Evolutionary conservation across 2,797 vertebrate genomes (phyloP), one percentile per base, ranked within the genome.

Genomic region (Acridotheres tristis): DNA sequence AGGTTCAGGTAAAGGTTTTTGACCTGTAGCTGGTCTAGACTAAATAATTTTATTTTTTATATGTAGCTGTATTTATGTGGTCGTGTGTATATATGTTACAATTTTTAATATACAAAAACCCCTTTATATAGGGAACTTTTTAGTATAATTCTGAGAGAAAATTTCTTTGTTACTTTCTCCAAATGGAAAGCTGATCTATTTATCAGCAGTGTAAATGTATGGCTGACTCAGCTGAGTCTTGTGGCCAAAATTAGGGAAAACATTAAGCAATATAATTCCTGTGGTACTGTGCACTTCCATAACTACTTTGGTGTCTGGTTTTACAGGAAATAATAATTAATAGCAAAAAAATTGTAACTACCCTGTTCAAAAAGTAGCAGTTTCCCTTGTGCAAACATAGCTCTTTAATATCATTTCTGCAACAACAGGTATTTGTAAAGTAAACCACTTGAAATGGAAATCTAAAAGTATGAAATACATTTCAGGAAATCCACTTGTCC

Each of bases 341-440:
- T 21, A 72, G 25, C 36, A 73, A 58, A 83, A 26, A 7, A 48
- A 5, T 43, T 61, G 10, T 30, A 38, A 6, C 30, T 61, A 1
- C 18, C 19, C 0, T 45, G 14, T 54, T 86, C 0, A 1, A 3
- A 63, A 53, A 91, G 4, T 16, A 67, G 48, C 10, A 16, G 4
- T 61, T 83, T 77, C 45, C 26, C 15, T 40, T 66, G 22, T 74
- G 36, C 47, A 59, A 38, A 51, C 10, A 1, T 5, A 63, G 23
- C 20, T 76, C 2, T 85, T 88, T 53, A n/a, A 11, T 54, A 10
- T 15, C 0, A 27, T n/a, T 85, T 81, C 62, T 75, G 19, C 38
- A 57, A 57, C 23, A 61, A 32, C 1, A 19, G 38, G 4, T 58
- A n/a, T 34, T 85, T 62, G 14, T 36, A 7, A 74, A 53, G 8